phyloP scores from a whole-genome alignment of 35 echinoderm and acorn worm species.

The Diadema setosum region DNA sequence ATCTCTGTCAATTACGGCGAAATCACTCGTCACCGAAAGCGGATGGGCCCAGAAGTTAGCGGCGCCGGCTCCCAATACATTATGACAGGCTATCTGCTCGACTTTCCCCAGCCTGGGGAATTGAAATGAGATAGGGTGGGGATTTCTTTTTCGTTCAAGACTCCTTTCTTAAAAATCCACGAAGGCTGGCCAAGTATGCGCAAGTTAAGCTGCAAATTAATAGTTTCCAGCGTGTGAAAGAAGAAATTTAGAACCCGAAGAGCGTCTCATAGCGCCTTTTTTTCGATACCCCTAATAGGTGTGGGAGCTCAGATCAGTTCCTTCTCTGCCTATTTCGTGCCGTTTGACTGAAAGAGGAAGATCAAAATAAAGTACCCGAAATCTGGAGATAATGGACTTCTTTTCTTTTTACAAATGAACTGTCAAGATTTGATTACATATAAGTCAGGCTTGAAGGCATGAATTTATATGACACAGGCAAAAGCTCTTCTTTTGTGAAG shows the following conservation, averaged over 20 bases:
- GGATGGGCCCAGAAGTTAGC: background rate
- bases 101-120: background rate
- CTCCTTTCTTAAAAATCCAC: background rate
- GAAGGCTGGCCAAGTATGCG: background rate
- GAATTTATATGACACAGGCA: too few species aligned
- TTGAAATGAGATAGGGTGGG: background rate
- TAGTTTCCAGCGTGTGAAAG: slow-evolving; percentile 2
- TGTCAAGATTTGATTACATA: too few species aligned
- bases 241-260: background rate
- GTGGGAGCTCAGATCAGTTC: background rate
- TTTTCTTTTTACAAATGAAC: too few species aligned
- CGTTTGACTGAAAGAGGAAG: too few species aligned
- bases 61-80: background rate
- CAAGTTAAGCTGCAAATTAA: background rate
- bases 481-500: too few species aligned
- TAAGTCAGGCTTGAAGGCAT: too few species aligned
- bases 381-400: too few species aligned
- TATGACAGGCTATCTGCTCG: background rate
- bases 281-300: background rate
- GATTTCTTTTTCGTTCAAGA: background rate
- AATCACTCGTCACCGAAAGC: too few species aligned
- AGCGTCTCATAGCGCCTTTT: background rate
- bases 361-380: too few species aligned
- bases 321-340: too few species aligned
- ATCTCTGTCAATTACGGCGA: too few species aligned